Evolutionary conservation across 2,113 vertebrate genomes (phyloP).

Genomic region (Uria lomvia): DNA sequence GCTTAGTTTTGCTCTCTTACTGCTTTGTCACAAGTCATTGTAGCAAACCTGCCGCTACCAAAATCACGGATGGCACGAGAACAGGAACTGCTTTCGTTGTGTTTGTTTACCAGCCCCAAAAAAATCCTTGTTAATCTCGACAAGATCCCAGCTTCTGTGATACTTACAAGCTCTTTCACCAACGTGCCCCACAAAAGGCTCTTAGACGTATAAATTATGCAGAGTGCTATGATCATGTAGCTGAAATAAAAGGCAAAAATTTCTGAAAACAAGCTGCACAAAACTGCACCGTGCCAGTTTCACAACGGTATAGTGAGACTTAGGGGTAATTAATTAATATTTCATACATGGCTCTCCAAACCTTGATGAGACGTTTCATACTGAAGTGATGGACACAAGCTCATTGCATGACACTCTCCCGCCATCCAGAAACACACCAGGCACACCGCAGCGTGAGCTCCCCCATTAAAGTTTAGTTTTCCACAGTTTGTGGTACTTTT

Average conservation of each 20-base stretch:
- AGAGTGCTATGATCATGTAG: constrained; percentile 4
- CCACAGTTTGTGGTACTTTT: not conserved
- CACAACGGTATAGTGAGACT: not conserved
- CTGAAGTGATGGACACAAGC: not conserved
- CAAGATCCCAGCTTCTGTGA: not conserved
- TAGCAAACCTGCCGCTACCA: constrained; percentile 3
- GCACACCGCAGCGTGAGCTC: not conserved
- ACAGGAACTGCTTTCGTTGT: not conserved
- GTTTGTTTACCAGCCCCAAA: not conserved
- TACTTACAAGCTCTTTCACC: not conserved
- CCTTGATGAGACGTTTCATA: not conserved
- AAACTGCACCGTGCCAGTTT: not conserved
- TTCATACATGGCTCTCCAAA: not conserved
- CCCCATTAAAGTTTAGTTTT: not conserved
- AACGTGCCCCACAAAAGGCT: constrained; percentile 20
- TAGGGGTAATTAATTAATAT: not conserved
- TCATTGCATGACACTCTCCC: not conserved
- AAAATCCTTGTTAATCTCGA: not conserved
- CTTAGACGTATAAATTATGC: constrained; percentile 48
- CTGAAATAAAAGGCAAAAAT: constrained; percentile 34
- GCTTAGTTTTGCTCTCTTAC: constrained; percentile 29
- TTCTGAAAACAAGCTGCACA: constrained; percentile 27
- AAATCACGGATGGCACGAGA: not conserved
- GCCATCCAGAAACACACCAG: not conserved
- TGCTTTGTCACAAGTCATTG: constrained; percentile 7